Percentiles rank a stretch among this genome's conserved stretches.
phyloP scores from a whole-genome alignment of 2,113 vertebrate species.

The Syrmaticus mikado region DNA sequence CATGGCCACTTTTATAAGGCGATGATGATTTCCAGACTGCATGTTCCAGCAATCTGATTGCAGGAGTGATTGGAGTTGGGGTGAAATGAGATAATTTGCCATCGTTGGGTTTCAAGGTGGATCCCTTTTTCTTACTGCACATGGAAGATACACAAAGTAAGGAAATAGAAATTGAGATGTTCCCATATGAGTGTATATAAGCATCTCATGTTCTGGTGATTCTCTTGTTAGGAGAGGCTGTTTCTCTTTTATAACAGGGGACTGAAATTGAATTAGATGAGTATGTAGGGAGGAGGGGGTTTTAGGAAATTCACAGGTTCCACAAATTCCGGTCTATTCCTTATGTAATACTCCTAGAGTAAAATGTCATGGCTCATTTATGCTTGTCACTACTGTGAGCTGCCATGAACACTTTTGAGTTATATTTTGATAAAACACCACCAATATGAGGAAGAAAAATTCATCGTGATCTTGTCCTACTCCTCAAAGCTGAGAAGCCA shows the following conservation, averaged over 20 bases:
- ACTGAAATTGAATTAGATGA: neutral
- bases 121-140: neutral
- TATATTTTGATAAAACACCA: neutral
- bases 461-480: neutral
- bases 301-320: neutral
- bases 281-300: neutral
- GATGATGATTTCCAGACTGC: neutral
- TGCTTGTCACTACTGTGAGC: neutral
- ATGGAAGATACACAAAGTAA: neutral
- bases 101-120: neutral
- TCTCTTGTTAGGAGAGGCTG: neutral
- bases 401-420: neutral
- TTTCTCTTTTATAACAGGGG: neutral
- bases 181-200: neutral
- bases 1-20: neutral
- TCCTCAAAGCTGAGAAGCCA: neutral
- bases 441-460: neutral
- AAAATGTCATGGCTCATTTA: conserved; percentile 5
- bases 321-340: neutral
- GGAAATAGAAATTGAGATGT: neutral
- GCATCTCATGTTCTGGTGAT: neutral
- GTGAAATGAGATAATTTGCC: neutral
- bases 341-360: neutral
- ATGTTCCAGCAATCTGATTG: neutral
- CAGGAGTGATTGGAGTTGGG: neutral